Base-by-base conservation (phyloP, 2,888 invertebrate species). In the Siphlonurus alternatus region DNA sequence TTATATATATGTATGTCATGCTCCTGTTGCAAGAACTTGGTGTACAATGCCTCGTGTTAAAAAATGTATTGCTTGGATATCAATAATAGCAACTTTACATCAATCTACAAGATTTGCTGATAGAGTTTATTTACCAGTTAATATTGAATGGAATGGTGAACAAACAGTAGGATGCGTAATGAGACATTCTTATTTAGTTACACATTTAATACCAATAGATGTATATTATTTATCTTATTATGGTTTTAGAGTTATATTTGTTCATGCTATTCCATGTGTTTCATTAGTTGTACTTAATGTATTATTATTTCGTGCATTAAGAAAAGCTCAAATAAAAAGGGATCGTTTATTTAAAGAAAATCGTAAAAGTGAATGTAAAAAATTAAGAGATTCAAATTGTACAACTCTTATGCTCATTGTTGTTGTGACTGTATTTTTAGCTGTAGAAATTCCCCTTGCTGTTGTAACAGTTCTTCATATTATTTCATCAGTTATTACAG, bases 1-100 rank as follows among this genome's bases (percentile, higher is more conserved):
- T 72, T 96, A 94, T 78, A 90, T 96, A 71, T 96, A 93, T 76
- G 94, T 96, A 1, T 95, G 94, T 72, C 93, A 94, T 75, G 92
- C 94, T 0, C 87, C 92, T 0, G 82, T 88, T 67, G 95, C 95
- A 0, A 81, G 91, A 66, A 87, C 87, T n/a, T 79, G 81, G 76
- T 83, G 83, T 72, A 82, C 80, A 22, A 77, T 80, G 67, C 82
- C 84, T 0, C 81, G 86, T 65, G 93, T 90, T 61, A 84, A 86
- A 73, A 87, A 86, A 68, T 89, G 87, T 70, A 86, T 93, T 38
- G 77, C 85, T 62, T 84, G 86, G 75, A 92, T 95, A 68, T 87
- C 88, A 61, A 74, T 89, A 51, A 79, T 87, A 1, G 91, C 95
- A 0, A 81, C 88, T 63, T 74, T 93, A 1, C 93, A 93, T 70